A percentile compares a stretch with the other conserved stretches of the same genome.
phyloP scores from a whole-genome alignment of 2,888 invertebrate species.

The Caenorhabditis zanzibari region DNA sequence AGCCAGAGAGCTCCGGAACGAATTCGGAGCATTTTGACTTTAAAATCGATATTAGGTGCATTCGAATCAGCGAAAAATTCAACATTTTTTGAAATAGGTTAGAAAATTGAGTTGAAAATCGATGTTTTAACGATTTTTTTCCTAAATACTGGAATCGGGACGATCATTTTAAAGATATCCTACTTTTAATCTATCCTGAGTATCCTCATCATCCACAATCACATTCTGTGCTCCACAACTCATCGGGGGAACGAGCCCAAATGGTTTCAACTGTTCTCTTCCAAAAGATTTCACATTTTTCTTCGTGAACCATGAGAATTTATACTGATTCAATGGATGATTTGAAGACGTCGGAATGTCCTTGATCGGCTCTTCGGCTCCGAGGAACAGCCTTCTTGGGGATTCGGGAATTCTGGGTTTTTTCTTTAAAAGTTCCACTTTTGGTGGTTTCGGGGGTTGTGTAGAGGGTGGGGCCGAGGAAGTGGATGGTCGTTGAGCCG shows the following conservation, averaged over 20 bases:
- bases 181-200: not conserved
- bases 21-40: no score
- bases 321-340: not conserved
- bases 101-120: no score
- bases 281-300: not conserved
- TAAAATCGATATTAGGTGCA: no score
- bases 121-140: no score
- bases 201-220: not conserved
- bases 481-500: no score
- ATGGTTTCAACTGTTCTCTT: not conserved
- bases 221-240: not conserved
- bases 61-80: no score
- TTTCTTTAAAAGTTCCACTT: no score
- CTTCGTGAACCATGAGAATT: not conserved
- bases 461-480: no score
- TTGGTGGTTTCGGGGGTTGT: not conserved
- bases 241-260: not conserved
- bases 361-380: not conserved
- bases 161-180: no score
- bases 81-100: no score
- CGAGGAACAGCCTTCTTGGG: not conserved
- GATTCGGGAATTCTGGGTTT: not conserved
- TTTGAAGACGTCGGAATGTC: not conserved
- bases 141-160: no score
- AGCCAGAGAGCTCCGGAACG: no score